Base-by-base conservation (phyloP, 2,797 vertebrate genomes). In the Carduelis carduelis region DNA sequence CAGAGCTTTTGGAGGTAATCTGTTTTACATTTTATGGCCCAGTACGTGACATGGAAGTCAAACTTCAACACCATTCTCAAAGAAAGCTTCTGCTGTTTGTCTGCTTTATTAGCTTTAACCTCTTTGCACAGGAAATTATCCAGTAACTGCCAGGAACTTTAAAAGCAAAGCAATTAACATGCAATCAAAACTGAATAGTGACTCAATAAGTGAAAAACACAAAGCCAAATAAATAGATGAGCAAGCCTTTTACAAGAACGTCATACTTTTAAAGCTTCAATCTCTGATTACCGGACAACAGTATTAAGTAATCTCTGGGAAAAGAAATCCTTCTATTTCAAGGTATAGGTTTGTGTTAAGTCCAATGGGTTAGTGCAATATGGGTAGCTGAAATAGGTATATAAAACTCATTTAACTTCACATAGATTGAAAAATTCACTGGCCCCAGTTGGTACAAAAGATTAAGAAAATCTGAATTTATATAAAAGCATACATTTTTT, bases 1-100 rank as follows among this genome's bases (percentile, higher is more conserved):
- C 86, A 78, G 90, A 88, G 60, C 52, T 95, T 93, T 88, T 55
- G 52, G 83, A 70, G 28, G 66, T 35, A 95, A 83, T 92, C 35
- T 95, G 77, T 96, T 97, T 95, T 94, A 86, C 85, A 87, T 89
- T 65, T 83, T 82, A 96, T 90, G 65, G 88, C 32, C 57, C 43
- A 83, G 59, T 49, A 90, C 64, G 32, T 89, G 75, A 80, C 52
- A 53, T 87, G 95, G 65, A 93, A 84, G 35, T 34, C 88, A 91
- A 94, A 95, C 28, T 52, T 32, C 44, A 92, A 23, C 46, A 88
- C 41, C 43, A 75, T 85, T 87, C 75, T 71, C 86, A 89, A 78
- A 90, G 65, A 93, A 77, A 84, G 4, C 17, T 55, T 64, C 83
- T 90, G 32, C 27, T 79, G 12, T 75, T 93, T 91, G 37, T 78